Base-by-base conservation (phyloP, 2,797 vertebrate genomes). In the Chromobotia macracanthus region DNA sequence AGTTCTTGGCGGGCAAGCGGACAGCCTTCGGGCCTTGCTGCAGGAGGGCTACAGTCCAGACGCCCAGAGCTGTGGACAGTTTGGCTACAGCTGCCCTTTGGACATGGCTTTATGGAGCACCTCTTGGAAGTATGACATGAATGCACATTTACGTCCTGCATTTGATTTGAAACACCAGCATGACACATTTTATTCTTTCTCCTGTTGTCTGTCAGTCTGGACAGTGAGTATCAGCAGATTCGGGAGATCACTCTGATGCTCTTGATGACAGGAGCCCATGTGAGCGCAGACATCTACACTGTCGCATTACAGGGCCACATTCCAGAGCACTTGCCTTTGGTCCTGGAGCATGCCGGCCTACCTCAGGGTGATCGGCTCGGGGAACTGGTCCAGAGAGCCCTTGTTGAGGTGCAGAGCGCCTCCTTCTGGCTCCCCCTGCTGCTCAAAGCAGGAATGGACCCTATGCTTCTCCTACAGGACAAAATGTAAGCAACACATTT, bases 1-100 rank as follows among this genome's bases (percentile, higher is more conserved):
- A 0, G 83, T 98, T 1, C 93, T 94, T 35, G 89, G 90, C 9
- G 82, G 85, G 1, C 87, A 89, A 0, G 25, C 92, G 0, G 89
- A 91, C 3, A 94, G 94, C 80, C 71, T 96, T 75, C 92, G 92
- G 70, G 65, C 90, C 58, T 88, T 99, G 2, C 86, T 99, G 13
- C 81, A 67, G 10, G 89, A 89, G 48, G 96, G 95, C 23, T 99
- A 93, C 65, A 95, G 94, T 75, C 95, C 97, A 0, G 93, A 98
- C 15, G 97, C 95, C 25, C 97, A 99, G 75, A 91, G 90, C 76
- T 95, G 94, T 87, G 85, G 85, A 0, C 16, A 86, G 79, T 94
- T 94, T 0, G 83, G 80, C 67, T 95, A 92, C 87, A 86, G 72
- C 64, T 93, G 94, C 31, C 95, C 95, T 4, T 87, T 96, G 75